Evolutionary conservation across 2,888 invertebrate species (phyloP).

Genomic region (Eilema depressum): DNA sequence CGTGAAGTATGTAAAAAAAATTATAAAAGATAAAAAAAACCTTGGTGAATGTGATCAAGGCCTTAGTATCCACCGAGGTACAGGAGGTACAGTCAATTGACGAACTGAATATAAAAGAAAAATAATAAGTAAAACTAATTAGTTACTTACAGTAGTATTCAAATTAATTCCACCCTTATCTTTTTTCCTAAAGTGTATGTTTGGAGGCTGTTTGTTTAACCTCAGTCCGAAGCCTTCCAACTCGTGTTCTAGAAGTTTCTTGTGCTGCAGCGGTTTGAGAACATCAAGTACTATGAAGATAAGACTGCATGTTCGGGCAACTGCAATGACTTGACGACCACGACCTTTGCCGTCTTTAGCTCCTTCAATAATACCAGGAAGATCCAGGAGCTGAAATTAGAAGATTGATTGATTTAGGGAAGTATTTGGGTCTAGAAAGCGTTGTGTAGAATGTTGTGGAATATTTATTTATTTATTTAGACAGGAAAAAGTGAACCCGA

Average conservation of each 20-base stretch:
- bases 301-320: slow-evolving; percentile 98
- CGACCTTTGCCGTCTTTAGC: slow-evolving; percentile 99
- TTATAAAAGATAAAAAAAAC: too few species aligned
- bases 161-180: slow-evolving; percentile 99
- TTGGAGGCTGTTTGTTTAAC: slow-evolving; percentile 98
- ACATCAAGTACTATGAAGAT: slow-evolving; percentile 99
- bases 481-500: too few species aligned
- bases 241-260: slow-evolving; percentile 98
- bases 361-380: slow-evolving; percentile 99
- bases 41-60: too few species aligned
- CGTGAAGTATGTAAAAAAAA: too few species aligned
- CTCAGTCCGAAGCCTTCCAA: slow-evolving; percentile 99
- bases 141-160: slow-evolving; percentile 91
- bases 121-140: too few species aligned
- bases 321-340: slow-evolving; percentile 99
- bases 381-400: slow-evolving; percentile 93
- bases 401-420: background rate
- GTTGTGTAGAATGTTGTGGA: too few species aligned
- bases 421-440: too few species aligned
- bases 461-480: too few species aligned
- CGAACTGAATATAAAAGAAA: too few species aligned
- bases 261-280: slow-evolving; percentile 98
- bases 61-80: too few species aligned
- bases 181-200: slow-evolving; percentile 98
- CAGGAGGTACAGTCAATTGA: too few species aligned